Conservation (phyloP, 2,888 invertebrate genomes). For the Watsonalla cultraria region DNA sequence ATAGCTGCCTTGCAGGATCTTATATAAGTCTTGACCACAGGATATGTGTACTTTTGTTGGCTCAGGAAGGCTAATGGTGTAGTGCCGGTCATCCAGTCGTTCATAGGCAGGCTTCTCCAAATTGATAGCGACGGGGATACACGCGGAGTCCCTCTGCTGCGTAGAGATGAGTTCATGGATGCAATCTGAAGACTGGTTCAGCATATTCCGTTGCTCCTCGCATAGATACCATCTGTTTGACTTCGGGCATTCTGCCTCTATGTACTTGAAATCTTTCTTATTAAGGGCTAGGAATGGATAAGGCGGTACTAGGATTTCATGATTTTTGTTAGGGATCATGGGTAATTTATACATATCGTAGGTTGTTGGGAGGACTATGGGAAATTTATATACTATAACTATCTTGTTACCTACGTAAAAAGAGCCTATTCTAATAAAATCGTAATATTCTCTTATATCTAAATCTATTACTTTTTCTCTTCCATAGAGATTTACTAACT, state of each 20-base stretch:
- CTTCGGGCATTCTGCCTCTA: no score
- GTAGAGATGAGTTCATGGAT: not conserved
- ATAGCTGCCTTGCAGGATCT: conserved; percentile 8
- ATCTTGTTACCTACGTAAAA: conserved; percentile 8
- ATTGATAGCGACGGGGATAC: conserved; percentile 5
- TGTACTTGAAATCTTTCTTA: conserved; percentile 10
- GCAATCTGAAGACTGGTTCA: not conserved
- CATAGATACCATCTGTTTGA: conserved; percentile 11
- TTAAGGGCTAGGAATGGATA: conserved; percentile 12
- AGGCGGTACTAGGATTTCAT: conserved; percentile 8
- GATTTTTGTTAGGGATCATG: conserved; percentile 10
- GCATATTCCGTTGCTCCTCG: conserved; percentile 8
- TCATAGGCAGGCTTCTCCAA: conserved; percentile 8
- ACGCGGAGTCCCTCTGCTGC: not conserved
- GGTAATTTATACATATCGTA: conserved; percentile 7
- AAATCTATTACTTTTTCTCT: conserved; percentile 12
- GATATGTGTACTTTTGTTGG: conserved; percentile 11
- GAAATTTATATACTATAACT: conserved; percentile 11
- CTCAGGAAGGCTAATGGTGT: conserved; percentile 12
- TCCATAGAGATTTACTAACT: conserved; percentile 11
- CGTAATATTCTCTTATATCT: conserved; percentile 13
- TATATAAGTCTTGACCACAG: conserved; percentile 12
- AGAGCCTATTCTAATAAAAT: conserved; percentile 12
- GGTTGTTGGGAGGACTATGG: conserved; percentile 1
- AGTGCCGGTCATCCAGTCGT: conserved; percentile 13